Evolutionary conservation across 1,140 invertebrate genomes (phyloP), one percentile per base, ranked within the genome.

Genomic region (Wasmannia auropunctata): DNA sequence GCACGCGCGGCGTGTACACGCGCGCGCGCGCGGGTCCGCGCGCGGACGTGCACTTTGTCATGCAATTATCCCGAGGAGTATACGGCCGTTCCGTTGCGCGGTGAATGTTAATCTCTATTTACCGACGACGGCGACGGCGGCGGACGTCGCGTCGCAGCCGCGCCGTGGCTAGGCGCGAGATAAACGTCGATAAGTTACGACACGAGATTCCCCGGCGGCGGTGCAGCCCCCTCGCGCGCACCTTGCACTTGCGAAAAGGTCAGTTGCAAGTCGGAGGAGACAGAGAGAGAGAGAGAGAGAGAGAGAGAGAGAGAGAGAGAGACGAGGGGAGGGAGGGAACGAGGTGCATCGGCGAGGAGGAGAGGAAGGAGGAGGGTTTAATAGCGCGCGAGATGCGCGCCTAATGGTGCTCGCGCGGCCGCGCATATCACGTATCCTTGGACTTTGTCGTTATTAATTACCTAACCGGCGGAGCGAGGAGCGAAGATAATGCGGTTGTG

Each of bases 391-490:
- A 87, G 87, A 88, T 86, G 62, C 69, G 34, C 77, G 70, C 25
- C 86, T 85, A 89, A 76, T 70, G 56, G 22, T 56, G 83, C 85
- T 58, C 76, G 76, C 72, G 84, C 75, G 81, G 65, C 80, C 58
- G 85, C 91, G 86, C 80, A 62, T 86, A 83, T 90, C 88, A 79
- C 89, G 87, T 92, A 94, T 95, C 93, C 94, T 95, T 95, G 94
- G 94, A 94, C 94, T 94, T 93, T 94, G 93, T 93, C 92, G 91
- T 94, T 93, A 95, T 95, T 95, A 95, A 94, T 95, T 95, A 94
- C 92, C 92, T 92, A 94, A 94, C 93, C 94, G 94, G 91, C 91
- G 93, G 93, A 94, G 93, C 92, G 92, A 94, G 90, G 92, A 94
- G 93, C 91, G 92, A 94, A 94, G 94, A 94, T 94, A 94, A 94